phyloP scores from a whole-genome alignment of 2,113 vertebrate genomes.

The Phrynosoma platyrhinos region DNA sequence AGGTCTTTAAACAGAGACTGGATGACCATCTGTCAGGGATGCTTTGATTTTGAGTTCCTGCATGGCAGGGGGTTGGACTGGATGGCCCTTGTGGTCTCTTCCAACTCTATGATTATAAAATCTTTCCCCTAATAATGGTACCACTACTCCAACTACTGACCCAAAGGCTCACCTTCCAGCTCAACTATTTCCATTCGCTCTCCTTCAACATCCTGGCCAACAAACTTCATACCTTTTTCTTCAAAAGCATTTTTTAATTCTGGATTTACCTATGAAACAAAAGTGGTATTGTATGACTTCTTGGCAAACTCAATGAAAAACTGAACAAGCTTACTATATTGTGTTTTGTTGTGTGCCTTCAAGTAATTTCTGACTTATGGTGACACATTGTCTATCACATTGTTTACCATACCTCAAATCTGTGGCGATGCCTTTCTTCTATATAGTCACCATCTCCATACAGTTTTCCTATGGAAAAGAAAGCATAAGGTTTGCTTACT shows the following conservation, averaged over 20 bases:
- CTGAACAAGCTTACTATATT: neutral
- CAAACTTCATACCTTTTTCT: conserved; percentile 89
- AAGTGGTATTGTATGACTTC: neutral
- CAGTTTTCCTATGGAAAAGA: conserved; percentile 82
- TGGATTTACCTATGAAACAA: conserved; percentile 88
- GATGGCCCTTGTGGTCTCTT: neutral
- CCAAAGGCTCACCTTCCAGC: conserved; percentile 82
- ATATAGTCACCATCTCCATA: conserved; percentile 90
- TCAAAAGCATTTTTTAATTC: conserved; percentile 90
- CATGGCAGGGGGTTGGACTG: neutral
- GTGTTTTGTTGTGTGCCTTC: too few relatives aligned
- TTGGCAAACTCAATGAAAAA: neutral
- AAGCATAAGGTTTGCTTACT: neutral
- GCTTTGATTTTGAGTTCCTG: too few relatives aligned
- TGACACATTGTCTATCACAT: neutral
- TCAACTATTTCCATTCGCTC: conserved; percentile 96
- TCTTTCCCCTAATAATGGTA: neutral
- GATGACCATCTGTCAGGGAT: too few relatives aligned
- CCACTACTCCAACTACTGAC: neutral
- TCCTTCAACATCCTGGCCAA: conserved; percentile 94
- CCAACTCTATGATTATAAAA: too few relatives aligned
- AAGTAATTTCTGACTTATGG: too few relatives aligned
- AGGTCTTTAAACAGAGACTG: too few relatives aligned
- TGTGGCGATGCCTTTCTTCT: conserved; percentile 94
- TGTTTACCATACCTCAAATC: conserved; percentile 87